Evolutionary conservation across 92 coral and sea anemone genomes (phyloP), one percentile per base, ranked within the genome.

Genomic region (Palythoa grandiflora): DNA sequence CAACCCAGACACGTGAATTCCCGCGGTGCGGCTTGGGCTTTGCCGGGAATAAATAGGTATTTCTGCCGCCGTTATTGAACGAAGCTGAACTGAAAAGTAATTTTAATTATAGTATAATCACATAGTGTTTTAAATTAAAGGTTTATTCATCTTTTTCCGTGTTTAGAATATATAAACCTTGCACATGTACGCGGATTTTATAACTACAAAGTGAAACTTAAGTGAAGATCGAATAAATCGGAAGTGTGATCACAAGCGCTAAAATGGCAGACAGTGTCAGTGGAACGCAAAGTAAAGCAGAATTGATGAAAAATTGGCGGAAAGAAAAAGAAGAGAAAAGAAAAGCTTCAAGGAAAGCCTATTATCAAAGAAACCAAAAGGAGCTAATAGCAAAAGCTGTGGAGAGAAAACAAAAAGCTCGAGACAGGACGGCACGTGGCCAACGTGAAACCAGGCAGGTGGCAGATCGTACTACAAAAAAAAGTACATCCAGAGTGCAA

Each of bases 291-390:
- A 87, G 90, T 63, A 76, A 44, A 54, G 60, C 60, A 54, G 60
- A 54, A 54, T 4, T 36, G 78, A 71, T 78, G 79, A 50, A 61
- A 79, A 87, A 37, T 37, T 87, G 86, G 90, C 48, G 70, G 36
- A 38, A 87, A 40, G 28, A 28, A 83, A 79, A 71, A 68, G 68
- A 78, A 70, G 78, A 50, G 52, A 87, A 21, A 79, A 70, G 85
- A 38, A 70, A 87, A 55, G 90, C 90, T 87, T 65, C 78, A 52
- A 87, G 68, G 48, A 87, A 71, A 77, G 84, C 84, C 53, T n/a
- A 77, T 65, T 76, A 87, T 21, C 47, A 87, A 87, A 75, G 73
- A 87, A 76, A 87, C 84, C 59, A 57, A 59, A 38, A 14, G 50
- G 28, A 77, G 77, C 75, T 87, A 52, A 61, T 87, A 50, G 19